Conservation (phyloP, 2,113 vertebrate species). For the Ceyx margarethae region DNA sequence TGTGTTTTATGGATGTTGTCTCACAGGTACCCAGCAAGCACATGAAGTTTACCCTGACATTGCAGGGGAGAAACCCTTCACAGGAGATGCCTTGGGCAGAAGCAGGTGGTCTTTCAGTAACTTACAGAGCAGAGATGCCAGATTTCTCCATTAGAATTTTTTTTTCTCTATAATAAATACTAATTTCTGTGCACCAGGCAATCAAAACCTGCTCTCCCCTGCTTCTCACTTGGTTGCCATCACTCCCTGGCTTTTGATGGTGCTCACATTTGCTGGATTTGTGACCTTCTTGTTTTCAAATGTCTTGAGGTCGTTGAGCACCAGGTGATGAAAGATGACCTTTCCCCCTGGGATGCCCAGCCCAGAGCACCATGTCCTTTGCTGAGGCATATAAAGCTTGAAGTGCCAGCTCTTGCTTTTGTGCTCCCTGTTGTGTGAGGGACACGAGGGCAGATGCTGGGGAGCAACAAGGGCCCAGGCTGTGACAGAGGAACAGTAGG, state of each 20-base stretch:
- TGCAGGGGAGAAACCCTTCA: not conserved
- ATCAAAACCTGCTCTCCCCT: not conserved
- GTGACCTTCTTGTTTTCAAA: not conserved
- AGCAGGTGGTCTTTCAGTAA: not conserved
- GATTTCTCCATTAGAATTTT: not conserved
- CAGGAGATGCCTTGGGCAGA: not conserved
- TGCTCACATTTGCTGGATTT: not conserved
- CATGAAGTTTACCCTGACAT: not conserved
- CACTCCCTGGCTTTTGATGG: not conserved
- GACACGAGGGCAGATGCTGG: not conserved
- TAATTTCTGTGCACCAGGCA: not conserved
- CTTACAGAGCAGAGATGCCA: not conserved
- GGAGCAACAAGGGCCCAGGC: not conserved
- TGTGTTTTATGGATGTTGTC: not conserved
- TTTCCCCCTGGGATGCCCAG: not conserved
- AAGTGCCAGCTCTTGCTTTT: not conserved
- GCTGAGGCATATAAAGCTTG: not conserved
- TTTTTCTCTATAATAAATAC: not conserved
- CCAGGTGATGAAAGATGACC: not conserved
- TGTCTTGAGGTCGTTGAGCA: not conserved
- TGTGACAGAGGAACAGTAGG: not conserved
- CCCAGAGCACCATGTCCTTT: not conserved
- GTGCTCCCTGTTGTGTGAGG: not conserved
- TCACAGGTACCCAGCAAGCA: accelerated
- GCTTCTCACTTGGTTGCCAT: not conserved